Evolutionary conservation across 2,797 vertebrate genomes (phyloP).

Genomic region (Muscicapa comitata): DNA sequence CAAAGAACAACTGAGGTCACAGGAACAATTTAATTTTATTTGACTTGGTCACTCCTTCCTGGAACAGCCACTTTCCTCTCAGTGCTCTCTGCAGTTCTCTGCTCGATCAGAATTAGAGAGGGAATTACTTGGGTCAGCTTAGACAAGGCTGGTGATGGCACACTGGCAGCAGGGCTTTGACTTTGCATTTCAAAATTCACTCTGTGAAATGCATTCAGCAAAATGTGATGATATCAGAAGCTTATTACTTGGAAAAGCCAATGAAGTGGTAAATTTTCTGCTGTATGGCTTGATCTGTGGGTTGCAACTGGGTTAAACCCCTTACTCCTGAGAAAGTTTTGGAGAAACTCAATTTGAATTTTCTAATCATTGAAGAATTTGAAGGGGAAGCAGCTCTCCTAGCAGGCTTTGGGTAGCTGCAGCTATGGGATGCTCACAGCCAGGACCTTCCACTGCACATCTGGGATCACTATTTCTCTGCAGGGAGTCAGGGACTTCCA

Average conservation of each 20-base stretch:
- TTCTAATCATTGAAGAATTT: background rate
- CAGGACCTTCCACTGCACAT: background rate
- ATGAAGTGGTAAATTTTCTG: background rate
- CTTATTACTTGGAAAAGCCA: constrained; percentile 20
- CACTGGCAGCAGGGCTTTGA: background rate
- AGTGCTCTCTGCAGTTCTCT: background rate
- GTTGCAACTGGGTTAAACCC: background rate
- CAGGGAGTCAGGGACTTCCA: too few species aligned
- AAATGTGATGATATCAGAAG: background rate
- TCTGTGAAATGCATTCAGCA: background rate
- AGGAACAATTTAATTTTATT: background rate
- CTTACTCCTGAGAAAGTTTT: background rate
- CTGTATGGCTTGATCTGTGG: background rate
- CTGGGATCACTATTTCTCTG: background rate
- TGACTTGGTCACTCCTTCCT: background rate
- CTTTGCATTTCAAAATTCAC: constrained; percentile 5
- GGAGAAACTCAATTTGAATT: background rate
- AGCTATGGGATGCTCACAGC: background rate
- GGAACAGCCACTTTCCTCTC: background rate
- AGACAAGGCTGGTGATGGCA: constrained; percentile 14
- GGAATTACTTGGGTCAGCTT: constrained; percentile 6
- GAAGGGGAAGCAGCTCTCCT: background rate
- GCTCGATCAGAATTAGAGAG: background rate
- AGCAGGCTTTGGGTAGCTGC: background rate
- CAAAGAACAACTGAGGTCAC: constrained; percentile 1